These are phyloP conservation scores for Agonopterix subpropinquella DNA, from an alignment of 2,888 invertebrate species.

Conservation along the genomic window DNA sequence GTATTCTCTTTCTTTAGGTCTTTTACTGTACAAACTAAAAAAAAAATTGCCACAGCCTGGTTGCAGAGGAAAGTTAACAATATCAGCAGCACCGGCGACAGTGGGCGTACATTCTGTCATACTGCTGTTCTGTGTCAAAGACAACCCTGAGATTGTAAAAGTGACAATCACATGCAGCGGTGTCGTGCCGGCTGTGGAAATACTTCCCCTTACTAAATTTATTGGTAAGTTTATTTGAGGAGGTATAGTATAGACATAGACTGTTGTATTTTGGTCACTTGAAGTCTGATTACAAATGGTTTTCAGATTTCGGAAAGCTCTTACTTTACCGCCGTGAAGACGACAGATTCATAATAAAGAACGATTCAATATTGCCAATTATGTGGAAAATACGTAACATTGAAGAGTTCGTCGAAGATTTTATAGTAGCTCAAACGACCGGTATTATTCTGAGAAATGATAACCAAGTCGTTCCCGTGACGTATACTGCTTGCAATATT, in stretches of 20 bases:
- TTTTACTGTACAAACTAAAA: background rate
- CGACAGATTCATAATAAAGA: conserved; percentile 68
- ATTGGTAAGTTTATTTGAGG: conserved; percentile 36
- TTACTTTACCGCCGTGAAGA: conserved; percentile 66
- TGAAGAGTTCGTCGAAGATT: conserved; percentile 55
- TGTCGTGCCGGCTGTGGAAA: conserved; percentile 66
- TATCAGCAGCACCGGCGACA: conserved; percentile 56
- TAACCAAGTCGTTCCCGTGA: conserved; percentile 62
- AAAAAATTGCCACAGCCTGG: conserved; percentile 42
- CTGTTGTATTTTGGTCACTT: too few relatives aligned
- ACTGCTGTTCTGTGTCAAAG: conserved; percentile 62
- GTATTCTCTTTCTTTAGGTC: too few relatives aligned
- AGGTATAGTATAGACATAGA: too few relatives aligned
- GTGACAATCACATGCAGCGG: conserved; percentile 70
- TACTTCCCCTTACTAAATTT: conserved; percentile 50
- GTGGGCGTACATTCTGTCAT: conserved; percentile 43
- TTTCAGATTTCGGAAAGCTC: conserved; percentile 66
- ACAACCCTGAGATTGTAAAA: conserved; percentile 75
- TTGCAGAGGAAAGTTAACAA: conserved; percentile 42
- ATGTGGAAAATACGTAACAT: conserved; percentile 71
- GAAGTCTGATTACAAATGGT: too few relatives aligned
- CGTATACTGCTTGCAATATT: conserved; percentile 63
- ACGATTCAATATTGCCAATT: conserved; percentile 72
- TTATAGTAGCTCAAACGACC: conserved; percentile 54
- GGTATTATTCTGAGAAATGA: conserved; percentile 61